A percentile compares a stretch with the other conserved stretches of the same genome.
Conservation (phyloP, 2,113 vertebrate species). For the Pseudopodoces humilis region DNA sequence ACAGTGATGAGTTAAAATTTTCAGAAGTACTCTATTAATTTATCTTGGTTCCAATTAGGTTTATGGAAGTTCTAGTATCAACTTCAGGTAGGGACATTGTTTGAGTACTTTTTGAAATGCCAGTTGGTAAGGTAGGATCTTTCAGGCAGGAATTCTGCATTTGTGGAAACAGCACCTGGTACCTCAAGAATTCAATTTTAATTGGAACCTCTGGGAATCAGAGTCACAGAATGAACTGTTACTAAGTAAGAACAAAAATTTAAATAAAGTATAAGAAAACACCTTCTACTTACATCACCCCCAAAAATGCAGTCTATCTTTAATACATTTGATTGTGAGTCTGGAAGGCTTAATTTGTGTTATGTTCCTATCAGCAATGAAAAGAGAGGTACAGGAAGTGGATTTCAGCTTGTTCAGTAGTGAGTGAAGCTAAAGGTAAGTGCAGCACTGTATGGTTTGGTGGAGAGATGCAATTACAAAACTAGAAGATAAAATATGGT, state of each 20-base stretch:
- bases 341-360: not conserved
- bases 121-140: not conserved
- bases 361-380: not conserved
- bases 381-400: not conserved
- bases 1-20: not conserved
- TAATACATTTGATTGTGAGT: not conserved
- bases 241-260: not conserved
- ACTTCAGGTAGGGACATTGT: not conserved
- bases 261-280: not conserved
- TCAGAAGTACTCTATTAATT: not conserved
- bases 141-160: not conserved
- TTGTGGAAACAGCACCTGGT: not conserved
- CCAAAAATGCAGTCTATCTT: not conserved
- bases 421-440: not conserved
- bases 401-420: not conserved
- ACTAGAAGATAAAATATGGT: not conserved
- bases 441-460: not conserved
- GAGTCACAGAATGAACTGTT: not conserved
- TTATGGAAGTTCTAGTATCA: not conserved
- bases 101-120: not conserved
- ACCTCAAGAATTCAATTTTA: not conserved
- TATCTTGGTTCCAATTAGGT: not conserved
- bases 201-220: conserved; percentile 3
- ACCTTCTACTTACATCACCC: not conserved
- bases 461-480: not conserved